These are phyloP conservation scores for Helicoverpa zea DNA, from an alignment of 1,140 invertebrate genomes.

Conservation along the genomic window DNA sequence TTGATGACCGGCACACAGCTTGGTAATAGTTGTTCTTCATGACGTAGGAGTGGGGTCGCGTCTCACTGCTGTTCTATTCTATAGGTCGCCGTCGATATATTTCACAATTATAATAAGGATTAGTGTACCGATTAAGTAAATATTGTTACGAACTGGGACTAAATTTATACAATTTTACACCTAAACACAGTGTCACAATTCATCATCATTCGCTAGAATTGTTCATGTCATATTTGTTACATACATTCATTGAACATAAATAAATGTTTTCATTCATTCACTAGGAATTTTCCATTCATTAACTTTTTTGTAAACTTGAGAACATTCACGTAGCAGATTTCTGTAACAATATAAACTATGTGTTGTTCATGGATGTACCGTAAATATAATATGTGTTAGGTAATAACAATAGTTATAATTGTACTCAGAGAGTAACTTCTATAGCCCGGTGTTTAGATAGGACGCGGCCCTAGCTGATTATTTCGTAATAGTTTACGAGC, in stretches of 20 bases:
- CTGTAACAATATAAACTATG: background rate
- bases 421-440: background rate
- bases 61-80: background rate
- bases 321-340: too few relatives aligned
- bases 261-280: too few relatives aligned
- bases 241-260: too few relatives aligned
- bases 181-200: too few relatives aligned
- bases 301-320: too few relatives aligned
- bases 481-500: slow-evolving; percentile 21
- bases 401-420: slow-evolving; percentile 22
- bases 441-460: background rate
- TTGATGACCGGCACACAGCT: slow-evolving; percentile 19
- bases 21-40: slow-evolving; percentile 33
- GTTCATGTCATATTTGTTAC: too few relatives aligned
- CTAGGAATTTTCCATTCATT: too few relatives aligned
- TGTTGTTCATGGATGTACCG: background rate
- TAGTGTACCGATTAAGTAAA: background rate
- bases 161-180: too few relatives aligned
- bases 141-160: background rate
- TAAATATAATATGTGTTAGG: slow-evolving; percentile 6
- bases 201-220: too few relatives aligned
- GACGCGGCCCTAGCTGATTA: slow-evolving; percentile 7
- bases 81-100: background rate
- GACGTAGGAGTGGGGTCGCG: slow-evolving; percentile 2
- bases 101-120: slow-evolving; percentile 1